Percentiles rank a stretch among this genome's conserved stretches.
phyloP scores from a whole-genome alignment of 2,888 invertebrate species.

The Melanargia galathea region DNA sequence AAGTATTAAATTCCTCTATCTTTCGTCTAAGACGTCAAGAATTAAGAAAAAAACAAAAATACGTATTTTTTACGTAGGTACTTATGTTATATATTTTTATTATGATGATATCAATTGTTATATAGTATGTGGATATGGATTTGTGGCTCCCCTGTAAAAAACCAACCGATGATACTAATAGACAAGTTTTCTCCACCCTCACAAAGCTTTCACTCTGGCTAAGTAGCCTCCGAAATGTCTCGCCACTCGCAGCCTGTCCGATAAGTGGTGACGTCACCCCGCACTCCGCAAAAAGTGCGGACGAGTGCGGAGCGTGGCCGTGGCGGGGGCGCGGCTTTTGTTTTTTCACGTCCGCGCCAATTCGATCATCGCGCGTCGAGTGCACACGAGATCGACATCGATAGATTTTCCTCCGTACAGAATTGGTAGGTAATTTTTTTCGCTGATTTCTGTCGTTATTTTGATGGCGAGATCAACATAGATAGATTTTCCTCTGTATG shows the following conservation, averaged over 20 bases:
- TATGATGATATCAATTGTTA: too few species aligned
- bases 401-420: too few species aligned
- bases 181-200: conserved; percentile 24
- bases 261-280: conserved; percentile 59
- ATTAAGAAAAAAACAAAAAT: too few species aligned
- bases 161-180: background rate
- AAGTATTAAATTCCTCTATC: too few species aligned
- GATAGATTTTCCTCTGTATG: too few species aligned
- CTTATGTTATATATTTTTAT: too few species aligned
- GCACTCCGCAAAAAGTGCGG: conserved; percentile 51
- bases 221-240: conserved; percentile 45
- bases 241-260: too few species aligned
- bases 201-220: conserved; percentile 16
- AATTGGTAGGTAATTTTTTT: too few species aligned
- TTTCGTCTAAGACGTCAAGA: too few species aligned
- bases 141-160: background rate
- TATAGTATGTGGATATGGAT: background rate
- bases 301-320: conserved; percentile 44
- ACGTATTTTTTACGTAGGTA: too few species aligned
- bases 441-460: too few species aligned
- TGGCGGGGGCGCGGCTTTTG: conserved; percentile 48
- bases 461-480: too few species aligned
- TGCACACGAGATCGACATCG: conserved; percentile 44
- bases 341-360: conserved; percentile 64
- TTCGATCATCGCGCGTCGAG: conserved; percentile 44